phyloP scores from a whole-genome alignment of 2,888 invertebrate species.

The Platycnemis pennipes region DNA sequence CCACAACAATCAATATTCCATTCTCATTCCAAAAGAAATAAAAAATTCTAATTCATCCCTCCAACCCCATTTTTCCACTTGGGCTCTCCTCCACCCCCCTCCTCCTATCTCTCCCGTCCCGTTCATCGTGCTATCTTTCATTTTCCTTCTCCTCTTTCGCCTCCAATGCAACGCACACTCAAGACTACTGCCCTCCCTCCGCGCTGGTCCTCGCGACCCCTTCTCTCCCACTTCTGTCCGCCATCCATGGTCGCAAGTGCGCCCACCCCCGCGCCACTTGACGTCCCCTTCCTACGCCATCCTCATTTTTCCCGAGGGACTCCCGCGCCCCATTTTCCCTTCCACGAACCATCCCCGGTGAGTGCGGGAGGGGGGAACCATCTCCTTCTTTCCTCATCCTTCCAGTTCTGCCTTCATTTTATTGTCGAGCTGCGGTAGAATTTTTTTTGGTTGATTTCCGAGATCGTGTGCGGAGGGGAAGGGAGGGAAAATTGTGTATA shows the following conservation, averaged over 20 bases:
- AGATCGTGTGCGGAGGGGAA: not conserved
- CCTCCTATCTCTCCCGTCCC: no score
- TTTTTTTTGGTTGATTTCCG: not conserved
- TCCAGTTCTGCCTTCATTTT: not conserved
- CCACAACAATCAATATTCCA: no score
- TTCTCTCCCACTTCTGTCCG: not conserved
- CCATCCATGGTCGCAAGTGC: not conserved
- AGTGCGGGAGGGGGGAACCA: not conserved
- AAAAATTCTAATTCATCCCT: no score
- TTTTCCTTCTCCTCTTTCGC: no score
- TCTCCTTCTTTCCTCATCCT: not conserved
- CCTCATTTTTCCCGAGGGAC: not conserved
- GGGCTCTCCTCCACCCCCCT: no score
- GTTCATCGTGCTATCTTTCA: not conserved
- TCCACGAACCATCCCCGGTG: not conserved
- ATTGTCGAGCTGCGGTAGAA: not conserved
- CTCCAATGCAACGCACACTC: no score
- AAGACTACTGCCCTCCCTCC: not conserved
- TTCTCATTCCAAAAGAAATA: no score
- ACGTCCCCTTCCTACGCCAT: not conserved
- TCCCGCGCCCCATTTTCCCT: not conserved
- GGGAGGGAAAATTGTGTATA: not conserved
- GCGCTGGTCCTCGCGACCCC: not conserved
- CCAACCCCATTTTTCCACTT: no score
- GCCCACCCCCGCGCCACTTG: not conserved